Evolutionary conservation across 2,797 vertebrate species (phyloP).

Genomic region (Austrolebias charrua): DNA sequence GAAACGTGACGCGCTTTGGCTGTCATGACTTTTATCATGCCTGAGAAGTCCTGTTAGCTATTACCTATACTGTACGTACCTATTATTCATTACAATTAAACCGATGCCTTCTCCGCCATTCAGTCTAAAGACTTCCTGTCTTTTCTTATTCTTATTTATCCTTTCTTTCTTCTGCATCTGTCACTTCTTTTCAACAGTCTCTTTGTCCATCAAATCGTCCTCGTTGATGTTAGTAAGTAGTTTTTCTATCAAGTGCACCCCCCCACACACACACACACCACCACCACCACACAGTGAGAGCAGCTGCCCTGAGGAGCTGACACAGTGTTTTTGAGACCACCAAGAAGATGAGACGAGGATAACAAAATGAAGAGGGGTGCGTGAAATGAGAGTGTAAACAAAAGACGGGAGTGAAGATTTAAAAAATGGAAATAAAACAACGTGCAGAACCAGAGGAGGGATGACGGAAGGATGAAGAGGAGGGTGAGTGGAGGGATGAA

Average conservation of each 20-base stretch:
- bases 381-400: conserved; percentile 8
- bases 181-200: background rate
- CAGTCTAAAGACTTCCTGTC: conserved; percentile 12
- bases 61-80: too few species aligned
- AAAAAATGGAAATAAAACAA: background rate
- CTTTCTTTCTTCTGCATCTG: background rate
- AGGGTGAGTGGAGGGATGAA: conserved; percentile 31
- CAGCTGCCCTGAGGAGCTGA: conserved; percentile 31
- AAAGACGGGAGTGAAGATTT: background rate
- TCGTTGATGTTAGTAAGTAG: conserved; percentile 19
- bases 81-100: conserved; percentile 23
- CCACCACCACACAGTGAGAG: conserved; percentile 1
- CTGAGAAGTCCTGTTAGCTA: conserved; percentile 7
- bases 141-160: conserved; percentile 2
- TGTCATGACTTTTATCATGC: conserved; percentile 30
- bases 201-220: conserved; percentile 9
- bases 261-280: conserved; percentile 4
- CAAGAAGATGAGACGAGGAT: conserved; percentile 22
- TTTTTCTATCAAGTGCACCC: conserved; percentile 18
- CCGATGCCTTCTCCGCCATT: conserved; percentile 5
- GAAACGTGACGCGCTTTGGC: background rate
- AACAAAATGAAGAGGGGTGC: conserved; percentile 2
- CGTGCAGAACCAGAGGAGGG: background rate
- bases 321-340: conserved; percentile 22
- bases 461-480: background rate